Conservation (phyloP, 30 jellyfish, hydroid and myxozoan genomes). For the Sanderia malayensis region DNA sequence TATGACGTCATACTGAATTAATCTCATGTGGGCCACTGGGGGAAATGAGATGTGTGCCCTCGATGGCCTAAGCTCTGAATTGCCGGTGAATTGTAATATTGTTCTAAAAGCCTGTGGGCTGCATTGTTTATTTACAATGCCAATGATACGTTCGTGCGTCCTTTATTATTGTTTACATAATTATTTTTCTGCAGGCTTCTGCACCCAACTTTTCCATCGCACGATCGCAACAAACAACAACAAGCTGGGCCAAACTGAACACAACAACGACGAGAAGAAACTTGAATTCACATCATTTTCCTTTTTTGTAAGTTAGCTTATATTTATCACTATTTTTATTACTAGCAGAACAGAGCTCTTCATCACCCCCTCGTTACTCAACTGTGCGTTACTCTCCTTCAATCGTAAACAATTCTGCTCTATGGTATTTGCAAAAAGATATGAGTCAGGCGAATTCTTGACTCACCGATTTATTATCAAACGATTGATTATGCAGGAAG, state of each 20-base stretch:
- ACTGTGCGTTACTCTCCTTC: too few relatives aligned
- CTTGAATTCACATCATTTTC: not conserved
- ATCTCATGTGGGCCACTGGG: too few relatives aligned
- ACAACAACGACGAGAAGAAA: not conserved
- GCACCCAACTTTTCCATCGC: not conserved
- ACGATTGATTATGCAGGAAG: too few relatives aligned
- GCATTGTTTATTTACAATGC: not conserved
- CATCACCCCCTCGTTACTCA: too few relatives aligned
- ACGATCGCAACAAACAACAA: not conserved
- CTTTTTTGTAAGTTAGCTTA: not conserved
- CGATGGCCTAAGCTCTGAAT: not conserved
- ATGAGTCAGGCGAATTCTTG: too few relatives aligned
- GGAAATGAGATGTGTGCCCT: not conserved
- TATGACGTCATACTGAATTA: too few relatives aligned
- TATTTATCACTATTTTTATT: not conserved
- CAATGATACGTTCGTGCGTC: not conserved
- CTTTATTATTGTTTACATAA: not conserved
- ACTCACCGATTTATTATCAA: too few relatives aligned
- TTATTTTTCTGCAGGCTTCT: too few relatives aligned
- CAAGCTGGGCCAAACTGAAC: not conserved
- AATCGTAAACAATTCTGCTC: too few relatives aligned
- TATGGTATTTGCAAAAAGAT: too few relatives aligned
- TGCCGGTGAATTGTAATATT: not conserved
- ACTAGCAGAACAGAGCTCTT: too few relatives aligned
- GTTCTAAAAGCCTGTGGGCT: conserved; percentile 1